Evolutionary conservation across 2,797 vertebrate species (phyloP).

Genomic region (Pteropus rufus): DNA sequence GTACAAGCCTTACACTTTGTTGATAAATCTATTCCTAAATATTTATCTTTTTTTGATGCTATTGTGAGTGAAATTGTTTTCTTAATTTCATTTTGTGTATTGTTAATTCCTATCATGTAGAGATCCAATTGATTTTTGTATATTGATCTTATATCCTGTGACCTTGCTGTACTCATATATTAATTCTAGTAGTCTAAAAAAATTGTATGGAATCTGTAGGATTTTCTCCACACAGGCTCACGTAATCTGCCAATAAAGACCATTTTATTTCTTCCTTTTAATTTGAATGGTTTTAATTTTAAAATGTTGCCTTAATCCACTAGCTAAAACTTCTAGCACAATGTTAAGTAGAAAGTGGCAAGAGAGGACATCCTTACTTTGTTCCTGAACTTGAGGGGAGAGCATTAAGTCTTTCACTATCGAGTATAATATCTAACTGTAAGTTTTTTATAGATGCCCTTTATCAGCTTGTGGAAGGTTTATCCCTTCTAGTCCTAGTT

Average conservation of each 20-base stretch:
- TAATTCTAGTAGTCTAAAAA: background rate
- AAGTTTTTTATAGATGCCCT: background rate
- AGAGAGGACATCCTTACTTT: background rate
- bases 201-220: background rate
- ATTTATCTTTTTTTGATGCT: background rate
- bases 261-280: slow-evolving; percentile 16
- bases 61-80: background rate
- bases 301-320: background rate
- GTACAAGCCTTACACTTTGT: background rate
- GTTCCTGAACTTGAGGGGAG: background rate
- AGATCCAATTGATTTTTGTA: background rate
- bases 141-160: background rate
- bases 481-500: background rate
- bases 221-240: background rate
- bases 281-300: background rate
- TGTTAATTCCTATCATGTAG: background rate
- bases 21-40: background rate
- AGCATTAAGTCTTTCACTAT: background rate
- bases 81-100: background rate
- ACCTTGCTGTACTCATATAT: background rate
- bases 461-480: background rate
- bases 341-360: background rate
- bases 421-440: background rate
- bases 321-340: background rate
- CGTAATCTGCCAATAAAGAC: background rate